Conservation (phyloP, 2,113 vertebrate species). For the Semnornis frantzii region DNA sequence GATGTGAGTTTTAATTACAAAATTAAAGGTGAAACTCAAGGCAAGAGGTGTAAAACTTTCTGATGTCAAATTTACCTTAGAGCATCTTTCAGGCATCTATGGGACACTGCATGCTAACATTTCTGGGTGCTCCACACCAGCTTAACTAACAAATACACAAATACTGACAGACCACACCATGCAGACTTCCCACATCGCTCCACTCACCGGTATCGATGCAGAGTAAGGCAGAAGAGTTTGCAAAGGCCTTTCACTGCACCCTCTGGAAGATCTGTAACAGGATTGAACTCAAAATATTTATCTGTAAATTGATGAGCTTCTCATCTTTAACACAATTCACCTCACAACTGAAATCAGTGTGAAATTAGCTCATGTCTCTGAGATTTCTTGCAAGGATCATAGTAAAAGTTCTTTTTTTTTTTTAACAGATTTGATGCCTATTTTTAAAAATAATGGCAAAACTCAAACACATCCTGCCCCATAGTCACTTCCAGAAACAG, state of each 20-base stretch:
- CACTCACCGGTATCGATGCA: slow-evolving; percentile 92
- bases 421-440: background rate
- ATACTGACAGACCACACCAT: background rate
- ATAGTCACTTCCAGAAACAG: background rate
- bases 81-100: background rate
- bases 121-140: background rate
- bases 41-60: background rate
- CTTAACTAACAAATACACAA: background rate
- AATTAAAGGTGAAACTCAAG: background rate
- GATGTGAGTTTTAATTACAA: background rate
- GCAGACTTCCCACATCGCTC: background rate
- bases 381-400: background rate
- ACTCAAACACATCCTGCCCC: background rate
- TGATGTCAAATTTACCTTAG: background rate
- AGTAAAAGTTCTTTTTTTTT: background rate
- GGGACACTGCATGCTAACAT: background rate
- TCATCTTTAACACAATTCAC: background rate
- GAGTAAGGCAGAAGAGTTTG: slow-evolving; percentile 94
- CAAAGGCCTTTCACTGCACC: slow-evolving; percentile 92
- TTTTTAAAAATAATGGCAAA: background rate
- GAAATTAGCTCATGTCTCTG: accelerated
- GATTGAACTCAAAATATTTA: background rate
- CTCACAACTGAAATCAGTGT: background rate
- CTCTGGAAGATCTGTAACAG: slow-evolving; percentile 86
- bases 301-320: background rate